Evolutionary conservation across 2,888 invertebrate species (phyloP), one percentile per base, ranked within the genome.

Genomic region (Dromius quadrimaculatus): DNA sequence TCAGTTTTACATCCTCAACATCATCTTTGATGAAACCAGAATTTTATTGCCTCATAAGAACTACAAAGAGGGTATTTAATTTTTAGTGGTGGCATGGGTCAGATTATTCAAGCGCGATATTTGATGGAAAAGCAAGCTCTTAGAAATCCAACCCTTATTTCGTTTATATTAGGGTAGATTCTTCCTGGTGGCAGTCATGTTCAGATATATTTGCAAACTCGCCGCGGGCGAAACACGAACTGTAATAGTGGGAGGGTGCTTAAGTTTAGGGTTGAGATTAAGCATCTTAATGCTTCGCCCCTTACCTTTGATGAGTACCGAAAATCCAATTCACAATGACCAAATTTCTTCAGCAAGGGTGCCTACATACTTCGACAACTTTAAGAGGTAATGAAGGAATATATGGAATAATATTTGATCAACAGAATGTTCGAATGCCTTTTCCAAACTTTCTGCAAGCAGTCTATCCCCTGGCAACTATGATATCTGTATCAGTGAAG

Each of bases 131-230:
- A n/a, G n/a, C 50, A 13, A 2, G 23, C 45, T 43, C 17, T 32
- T 45, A 19, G 47, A n/a, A 54, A 2, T 54, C 11, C 15, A 6
- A 28, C 13, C 50, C 50, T 54, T 54, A 23, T 54, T 1, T 4
- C 28, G 2, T 15, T 23, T 4, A 1, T 13, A 8, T 3, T 54
- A 54, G 6, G 50, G 15, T 4, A 2, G 5, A 4, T 41, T 15
- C 13, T 54, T 6, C 9, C 15, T 17, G 13, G 6, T 6, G 13
- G 13, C 38, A 6, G 19, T 13, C 28, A 50, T 28, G 59, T 36
- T 11, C 45, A 23, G 34, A 65, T 50, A 50, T 65, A 36, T 77
- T 77, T 77, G 77, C 75, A 75, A 75, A 75, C 75, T 75, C 74
- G 71, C 71, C 72, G 72, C 73, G 74, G 66, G 71, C 71, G 62